A percentile compares a stretch with the other conserved stretches of the same genome.
phyloP scores from a whole-genome alignment of 2,797 vertebrate species.

The Pseudochirops cupreus region DNA sequence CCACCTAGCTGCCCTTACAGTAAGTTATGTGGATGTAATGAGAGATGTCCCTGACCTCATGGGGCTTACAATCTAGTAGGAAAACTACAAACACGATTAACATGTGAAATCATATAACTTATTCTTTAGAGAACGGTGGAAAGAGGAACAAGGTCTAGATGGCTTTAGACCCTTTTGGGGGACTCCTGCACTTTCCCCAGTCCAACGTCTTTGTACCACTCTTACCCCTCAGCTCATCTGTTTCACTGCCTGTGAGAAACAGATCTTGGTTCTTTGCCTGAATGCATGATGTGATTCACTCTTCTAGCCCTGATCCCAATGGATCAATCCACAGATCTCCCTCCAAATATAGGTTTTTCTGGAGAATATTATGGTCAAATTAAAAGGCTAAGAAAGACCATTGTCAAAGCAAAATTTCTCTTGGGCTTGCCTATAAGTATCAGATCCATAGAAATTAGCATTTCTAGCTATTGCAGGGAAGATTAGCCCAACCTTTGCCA shows the following conservation, averaged over 20 bases:
- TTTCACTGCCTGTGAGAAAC: background rate
- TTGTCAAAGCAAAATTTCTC: background rate
- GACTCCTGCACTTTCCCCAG: background rate
- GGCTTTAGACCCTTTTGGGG: too few relatives aligned
- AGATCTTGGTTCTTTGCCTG: background rate
- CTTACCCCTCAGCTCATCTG: background rate
- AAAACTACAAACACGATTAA: too few relatives aligned
- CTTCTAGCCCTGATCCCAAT: background rate
- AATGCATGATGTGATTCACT: background rate
- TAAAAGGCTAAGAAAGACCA: background rate
- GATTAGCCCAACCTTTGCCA: background rate
- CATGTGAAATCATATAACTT: too few relatives aligned
- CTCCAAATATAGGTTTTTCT: background rate
- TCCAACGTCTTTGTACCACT: background rate
- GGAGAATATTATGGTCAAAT: background rate
- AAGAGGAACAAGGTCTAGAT: too few relatives aligned
- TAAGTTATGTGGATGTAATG: too few relatives aligned
- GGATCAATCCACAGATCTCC: background rate
- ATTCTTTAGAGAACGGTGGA: too few relatives aligned
- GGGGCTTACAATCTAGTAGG: too few relatives aligned
- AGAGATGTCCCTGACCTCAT: too few relatives aligned
- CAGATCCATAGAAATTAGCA: background rate
- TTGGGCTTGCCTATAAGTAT: background rate
- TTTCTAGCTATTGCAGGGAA: background rate
- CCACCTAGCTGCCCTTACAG: too few relatives aligned